These are phyloP conservation scores for Drosophila paranaensis DNA, from an alignment of 2,888 invertebrate species.

Conservation along the genomic window DNA sequence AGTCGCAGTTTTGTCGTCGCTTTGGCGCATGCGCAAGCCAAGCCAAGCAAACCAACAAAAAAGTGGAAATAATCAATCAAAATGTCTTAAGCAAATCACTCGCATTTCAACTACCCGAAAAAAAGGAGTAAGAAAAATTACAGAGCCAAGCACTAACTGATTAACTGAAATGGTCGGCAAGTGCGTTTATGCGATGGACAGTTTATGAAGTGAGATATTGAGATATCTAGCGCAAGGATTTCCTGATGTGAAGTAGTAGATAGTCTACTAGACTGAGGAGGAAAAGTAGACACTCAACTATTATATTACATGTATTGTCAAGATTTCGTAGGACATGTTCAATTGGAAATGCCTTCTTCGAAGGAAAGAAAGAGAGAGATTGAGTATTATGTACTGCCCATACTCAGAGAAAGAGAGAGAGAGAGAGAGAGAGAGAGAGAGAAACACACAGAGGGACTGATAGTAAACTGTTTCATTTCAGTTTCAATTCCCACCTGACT, in stretches of 20 bases:
- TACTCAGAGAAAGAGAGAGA: background rate
- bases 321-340: too few relatives aligned
- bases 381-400: too few relatives aligned
- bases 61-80: constrained; percentile 75
- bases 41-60: constrained; percentile 9
- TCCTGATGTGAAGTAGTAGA: too few relatives aligned
- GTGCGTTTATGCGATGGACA: constrained; percentile 28
- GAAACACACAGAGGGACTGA: background rate
- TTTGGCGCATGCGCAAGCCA: constrained; percentile 56
- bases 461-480: too few relatives aligned
- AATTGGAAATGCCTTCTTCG: too few relatives aligned
- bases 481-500: too few relatives aligned
- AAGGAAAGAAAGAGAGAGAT: background rate
- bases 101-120: constrained; percentile 71
- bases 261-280: too few relatives aligned
- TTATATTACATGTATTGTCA: background rate
- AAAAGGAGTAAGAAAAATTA: constrained; percentile 44
- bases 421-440: too few relatives aligned
- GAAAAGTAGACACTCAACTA: too few relatives aligned
- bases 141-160: constrained; percentile 43
- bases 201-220: background rate
- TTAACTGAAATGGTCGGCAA: constrained; percentile 24
- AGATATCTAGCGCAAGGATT: too few relatives aligned
- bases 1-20: constrained; percentile 63
- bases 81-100: constrained; percentile 80